A percentile compares a stretch with the other conserved stretches of the same genome.
These are phyloP conservation scores for Andrena bucephala DNA, from an alignment of 2,888 invertebrate genomes.

Conservation along the genomic window DNA sequence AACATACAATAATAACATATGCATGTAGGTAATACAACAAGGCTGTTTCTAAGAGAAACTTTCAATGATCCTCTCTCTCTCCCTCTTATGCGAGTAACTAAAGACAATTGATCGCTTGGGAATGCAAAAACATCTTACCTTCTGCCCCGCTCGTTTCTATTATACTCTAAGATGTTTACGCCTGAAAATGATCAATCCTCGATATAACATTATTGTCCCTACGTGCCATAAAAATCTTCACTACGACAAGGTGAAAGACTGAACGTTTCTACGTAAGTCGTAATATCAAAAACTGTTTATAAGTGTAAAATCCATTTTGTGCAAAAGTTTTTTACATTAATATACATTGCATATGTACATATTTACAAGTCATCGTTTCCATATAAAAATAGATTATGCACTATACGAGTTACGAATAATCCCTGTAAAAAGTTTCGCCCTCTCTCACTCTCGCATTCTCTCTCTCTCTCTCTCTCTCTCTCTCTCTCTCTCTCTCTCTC, in stretches of 20 bases:
- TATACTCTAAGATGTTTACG: constrained; percentile 12
- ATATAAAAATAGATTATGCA: constrained; percentile 80
- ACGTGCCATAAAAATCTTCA: constrained; percentile 19
- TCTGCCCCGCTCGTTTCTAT: constrained; percentile 26
- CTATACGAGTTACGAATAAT: constrained; percentile 60
- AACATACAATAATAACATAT: constrained; percentile 27
- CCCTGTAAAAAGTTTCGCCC: constrained; percentile 65
- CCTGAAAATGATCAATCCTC: constrained; percentile 24
- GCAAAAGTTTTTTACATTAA: constrained; percentile 80
- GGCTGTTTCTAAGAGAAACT: constrained; percentile 10
- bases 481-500: background rate
- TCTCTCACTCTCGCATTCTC: background rate
- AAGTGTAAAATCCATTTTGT: constrained; percentile 81
- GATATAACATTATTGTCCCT: constrained; percentile 37
- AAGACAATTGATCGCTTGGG: constrained; percentile 31
- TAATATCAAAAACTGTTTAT: constrained; percentile 77
- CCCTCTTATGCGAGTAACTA: constrained; percentile 6
- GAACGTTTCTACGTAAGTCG: constrained; percentile 52
- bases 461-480: background rate
- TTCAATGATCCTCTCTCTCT: background rate
- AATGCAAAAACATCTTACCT: constrained; percentile 40
- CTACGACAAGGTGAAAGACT: constrained; percentile 58
- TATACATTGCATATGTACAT: constrained; percentile 81
- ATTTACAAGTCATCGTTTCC: constrained; percentile 65
- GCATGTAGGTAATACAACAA: constrained; percentile 6